These are phyloP conservation scores for Drosophila sulfurigaster DNA, from an alignment of 1,140 invertebrate species.

Conservation along the genomic window DNA sequence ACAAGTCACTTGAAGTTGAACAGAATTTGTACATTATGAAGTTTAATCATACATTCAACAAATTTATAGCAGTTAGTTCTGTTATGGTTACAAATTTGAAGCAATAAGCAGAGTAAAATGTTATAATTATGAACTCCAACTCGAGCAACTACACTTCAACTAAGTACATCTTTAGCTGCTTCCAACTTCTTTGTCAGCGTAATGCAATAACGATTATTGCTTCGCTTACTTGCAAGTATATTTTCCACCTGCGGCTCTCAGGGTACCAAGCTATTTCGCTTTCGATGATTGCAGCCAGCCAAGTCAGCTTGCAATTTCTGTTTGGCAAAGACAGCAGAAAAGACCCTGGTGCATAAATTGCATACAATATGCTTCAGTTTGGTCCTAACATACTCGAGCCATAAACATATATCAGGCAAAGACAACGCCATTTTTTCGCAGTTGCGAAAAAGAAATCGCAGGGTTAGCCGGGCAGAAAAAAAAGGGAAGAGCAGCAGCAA, in stretches of 20 bases:
- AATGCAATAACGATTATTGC: slow-evolving; percentile 12
- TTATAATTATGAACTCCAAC: not conserved
- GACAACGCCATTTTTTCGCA: slow-evolving; percentile 63
- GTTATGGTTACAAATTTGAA: not conserved
- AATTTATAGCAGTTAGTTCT: not conserved
- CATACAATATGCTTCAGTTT: slow-evolving; percentile 69
- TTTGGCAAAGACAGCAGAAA: slow-evolving; percentile 6
- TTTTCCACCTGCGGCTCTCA: slow-evolving; percentile 5
- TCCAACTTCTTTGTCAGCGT: not conserved
- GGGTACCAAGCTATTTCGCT: not conserved
- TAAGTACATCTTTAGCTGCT: not conserved
- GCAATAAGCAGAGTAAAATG: not conserved
- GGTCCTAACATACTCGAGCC: slow-evolving; percentile 25
- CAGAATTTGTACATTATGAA: not conserved
- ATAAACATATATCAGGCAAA: slow-evolving; percentile 74
- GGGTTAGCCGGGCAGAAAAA: too few relatives aligned
- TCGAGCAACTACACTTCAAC: not conserved
- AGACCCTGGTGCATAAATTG: slow-evolving; percentile 63
- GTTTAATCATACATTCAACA: not conserved
- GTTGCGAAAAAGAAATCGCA: not conserved
- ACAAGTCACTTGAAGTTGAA: not conserved
- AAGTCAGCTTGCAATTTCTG: slow-evolving; percentile 30
- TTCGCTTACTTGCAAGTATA: slow-evolving; percentile 11
- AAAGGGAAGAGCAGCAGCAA: not conserved
- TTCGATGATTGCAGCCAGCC: slow-evolving; percentile 29